phyloP scores from a whole-genome alignment of 30 jellyfish, hydroid and myxozoan species.

The Nemopilema nomurai region DNA sequence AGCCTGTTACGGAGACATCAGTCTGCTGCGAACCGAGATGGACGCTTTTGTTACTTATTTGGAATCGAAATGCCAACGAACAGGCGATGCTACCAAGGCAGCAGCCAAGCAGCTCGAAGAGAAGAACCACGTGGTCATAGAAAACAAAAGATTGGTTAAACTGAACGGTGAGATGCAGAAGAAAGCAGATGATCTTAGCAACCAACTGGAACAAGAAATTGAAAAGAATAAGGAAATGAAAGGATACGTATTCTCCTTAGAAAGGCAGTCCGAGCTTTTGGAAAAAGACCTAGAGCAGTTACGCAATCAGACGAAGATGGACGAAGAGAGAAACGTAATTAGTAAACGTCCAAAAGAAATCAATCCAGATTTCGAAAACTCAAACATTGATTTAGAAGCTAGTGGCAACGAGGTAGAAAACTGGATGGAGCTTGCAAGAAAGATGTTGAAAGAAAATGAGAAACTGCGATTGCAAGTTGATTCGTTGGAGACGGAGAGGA shows the following conservation, averaged over 20 bases:
- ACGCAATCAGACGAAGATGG: background rate
- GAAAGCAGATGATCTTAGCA: background rate
- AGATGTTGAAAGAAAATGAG: no score
- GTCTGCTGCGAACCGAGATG: background rate
- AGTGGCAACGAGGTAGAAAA: no score
- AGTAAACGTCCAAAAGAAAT: no score
- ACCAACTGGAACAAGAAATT: background rate
- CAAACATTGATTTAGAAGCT: no score
- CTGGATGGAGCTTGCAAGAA: no score
- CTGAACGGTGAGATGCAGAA: background rate
- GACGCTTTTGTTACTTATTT: background rate
- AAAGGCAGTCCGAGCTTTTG: background rate
- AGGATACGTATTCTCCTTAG: background rate
- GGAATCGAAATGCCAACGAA: background rate
- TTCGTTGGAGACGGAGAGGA: no score
- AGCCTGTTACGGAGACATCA: no score
- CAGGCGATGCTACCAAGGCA: background rate
- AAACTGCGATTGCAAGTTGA: no score
- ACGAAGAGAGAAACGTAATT: background rate
- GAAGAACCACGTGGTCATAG: background rate
- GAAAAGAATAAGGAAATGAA: background rate
- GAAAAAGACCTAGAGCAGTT: background rate
- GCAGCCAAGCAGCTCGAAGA: background rate
- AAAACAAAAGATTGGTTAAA: background rate
- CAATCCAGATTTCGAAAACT: no score